These are phyloP conservation scores for Trachops cirrhosus DNA, from an alignment of 2,797 vertebrate genomes.

Conservation along the genomic window DNA sequence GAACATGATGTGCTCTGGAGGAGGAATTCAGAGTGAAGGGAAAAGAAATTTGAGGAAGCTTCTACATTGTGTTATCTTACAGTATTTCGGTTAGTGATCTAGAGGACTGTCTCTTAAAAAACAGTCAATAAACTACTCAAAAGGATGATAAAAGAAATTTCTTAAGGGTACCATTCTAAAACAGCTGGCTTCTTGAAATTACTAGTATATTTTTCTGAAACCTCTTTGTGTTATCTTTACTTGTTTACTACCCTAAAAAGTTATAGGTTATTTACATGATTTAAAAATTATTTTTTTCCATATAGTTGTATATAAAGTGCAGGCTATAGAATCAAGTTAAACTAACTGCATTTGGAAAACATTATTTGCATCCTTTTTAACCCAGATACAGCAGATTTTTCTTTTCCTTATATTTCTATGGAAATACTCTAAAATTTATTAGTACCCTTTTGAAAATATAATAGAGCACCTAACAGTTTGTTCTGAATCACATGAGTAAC, in stretches of 20 bases:
- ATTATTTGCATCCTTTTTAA: background rate
- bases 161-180: background rate
- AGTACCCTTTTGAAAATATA: background rate
- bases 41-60: background rate
- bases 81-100: background rate
- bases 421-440: background rate
- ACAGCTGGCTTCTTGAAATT: background rate
- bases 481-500: background rate
- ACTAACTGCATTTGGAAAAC: background rate
- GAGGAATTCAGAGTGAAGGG: constrained; percentile 33
- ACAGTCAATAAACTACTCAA: background rate
- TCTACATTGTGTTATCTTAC: background rate
- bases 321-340: constrained; percentile 14
- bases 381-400: background rate
- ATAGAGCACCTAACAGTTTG: background rate
- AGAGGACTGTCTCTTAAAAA: background rate
- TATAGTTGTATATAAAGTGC: background rate
- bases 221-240: background rate
- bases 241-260: background rate
- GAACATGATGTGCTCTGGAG: background rate
- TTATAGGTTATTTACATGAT: constrained; percentile 9
- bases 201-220: background rate
- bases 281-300: background rate
- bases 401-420: background rate
- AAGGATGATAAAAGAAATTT: background rate